Evolutionary conservation across 1,140 invertebrate species (phyloP), one percentile per base, ranked within the genome.

Genomic region (Meloidogyne floridensis): DNA sequence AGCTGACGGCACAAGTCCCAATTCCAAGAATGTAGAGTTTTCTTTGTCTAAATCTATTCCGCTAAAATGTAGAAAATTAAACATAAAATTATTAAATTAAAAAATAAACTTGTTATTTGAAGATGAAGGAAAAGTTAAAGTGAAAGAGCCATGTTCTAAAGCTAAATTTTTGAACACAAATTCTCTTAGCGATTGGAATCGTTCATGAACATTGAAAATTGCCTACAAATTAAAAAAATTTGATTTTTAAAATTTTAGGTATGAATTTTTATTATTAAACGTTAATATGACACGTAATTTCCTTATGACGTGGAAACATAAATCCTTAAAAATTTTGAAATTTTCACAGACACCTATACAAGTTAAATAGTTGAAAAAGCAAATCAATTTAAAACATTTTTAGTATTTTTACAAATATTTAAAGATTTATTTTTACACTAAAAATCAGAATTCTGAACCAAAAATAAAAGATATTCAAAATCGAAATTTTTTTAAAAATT

Each of bases 141-240:
- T 65, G 59, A 85, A 85, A 9, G 47, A 71, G 20, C 84, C 84
- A 70, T 72, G 43, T 8, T 79, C 65, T n/a, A 69, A 43, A 2
- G 75, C 74, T 11, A 85, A 20, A 15, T 71, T 51, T 51, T 42
- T 51, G 10, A 59, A 47, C 0, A 85, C 74, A 72, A 85, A 85
- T 70, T 85, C 84, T 47, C 84, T 80, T 13, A 85, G 47, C 2
- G 74, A 11, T n/a, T 53, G 42, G 20, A 85, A 72, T 10, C 43
- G 74, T 51, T 85, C 84, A 73, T 85, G 81, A 53, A 85, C 84
- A 75, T 77, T 85, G 42, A 85, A 85, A 47, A 85, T 81, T 8
- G 84, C 84, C 84, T 85, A 56, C 69, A 84, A 79, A 20, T n/a
- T 20, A 11, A 75, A 11, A 15, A 20, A 84, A 8, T 11, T 10